phyloP scores from a whole-genome alignment of 2,113 vertebrate species.

The Prionailurus viverrinus region DNA sequence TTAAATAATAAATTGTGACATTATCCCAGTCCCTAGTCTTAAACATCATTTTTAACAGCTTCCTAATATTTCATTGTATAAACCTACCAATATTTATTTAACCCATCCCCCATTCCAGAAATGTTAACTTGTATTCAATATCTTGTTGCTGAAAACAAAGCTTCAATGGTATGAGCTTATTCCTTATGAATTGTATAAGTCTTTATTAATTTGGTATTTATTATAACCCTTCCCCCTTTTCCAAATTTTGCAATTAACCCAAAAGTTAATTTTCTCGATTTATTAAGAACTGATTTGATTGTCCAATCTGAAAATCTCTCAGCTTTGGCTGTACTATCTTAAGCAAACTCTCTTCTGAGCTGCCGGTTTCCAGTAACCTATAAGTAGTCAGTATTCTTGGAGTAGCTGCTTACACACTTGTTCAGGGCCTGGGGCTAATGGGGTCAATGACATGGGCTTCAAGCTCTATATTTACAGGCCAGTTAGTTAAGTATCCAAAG shows the following conservation, averaged over 20 bases:
- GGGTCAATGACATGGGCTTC: background rate
- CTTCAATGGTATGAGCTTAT: background rate
- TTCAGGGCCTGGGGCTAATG: background rate
- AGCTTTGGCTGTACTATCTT: background rate
- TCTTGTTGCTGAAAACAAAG: constrained; percentile 29
- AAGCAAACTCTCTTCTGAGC: background rate
- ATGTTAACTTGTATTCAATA: background rate
- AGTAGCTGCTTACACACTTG: background rate
- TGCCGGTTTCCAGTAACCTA: background rate
- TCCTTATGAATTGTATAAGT: constrained; percentile 29
- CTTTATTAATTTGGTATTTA: constrained; percentile 17
- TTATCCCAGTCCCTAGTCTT: background rate
- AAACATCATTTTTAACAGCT: constrained; percentile 3
- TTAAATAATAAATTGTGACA: background rate
- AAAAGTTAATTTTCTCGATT: background rate
- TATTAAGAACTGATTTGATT: background rate
- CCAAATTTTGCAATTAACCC: background rate
- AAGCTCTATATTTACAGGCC: background rate
- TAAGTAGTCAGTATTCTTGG: background rate
- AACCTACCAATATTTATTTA: background rate
- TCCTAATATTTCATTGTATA: background rate
- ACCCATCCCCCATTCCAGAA: background rate
- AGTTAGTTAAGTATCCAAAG: background rate
- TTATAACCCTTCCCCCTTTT: background rate
- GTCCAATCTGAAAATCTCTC: background rate